These are phyloP conservation scores for Scopus umbretta DNA, from an alignment of 2,113 vertebrate genomes.

Conservation along the genomic window DNA sequence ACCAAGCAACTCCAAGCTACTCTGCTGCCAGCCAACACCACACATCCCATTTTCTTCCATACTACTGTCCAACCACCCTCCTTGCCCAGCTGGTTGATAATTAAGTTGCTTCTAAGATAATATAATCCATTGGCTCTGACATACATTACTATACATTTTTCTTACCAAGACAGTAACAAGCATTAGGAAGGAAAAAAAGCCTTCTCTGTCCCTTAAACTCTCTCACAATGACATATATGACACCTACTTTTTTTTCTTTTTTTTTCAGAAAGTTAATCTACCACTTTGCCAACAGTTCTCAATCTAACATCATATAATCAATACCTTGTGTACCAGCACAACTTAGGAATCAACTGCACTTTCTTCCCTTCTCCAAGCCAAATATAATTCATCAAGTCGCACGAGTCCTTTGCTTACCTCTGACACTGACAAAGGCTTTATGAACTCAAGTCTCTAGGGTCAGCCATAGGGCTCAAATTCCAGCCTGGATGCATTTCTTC, in stretches of 20 bases:
- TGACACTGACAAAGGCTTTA: slow-evolving; percentile 1
- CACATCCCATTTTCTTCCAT: not conserved
- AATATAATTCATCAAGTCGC: not conserved
- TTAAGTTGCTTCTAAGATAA: slow-evolving; percentile 39
- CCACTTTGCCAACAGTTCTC: not conserved
- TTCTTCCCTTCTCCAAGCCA: not conserved
- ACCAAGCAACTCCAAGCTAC: not conserved
- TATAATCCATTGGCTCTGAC: not conserved
- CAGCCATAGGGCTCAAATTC: not conserved
- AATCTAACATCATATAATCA: not conserved
- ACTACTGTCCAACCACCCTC: not conserved
- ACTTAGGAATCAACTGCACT: not conserved
- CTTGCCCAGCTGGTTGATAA: slow-evolving; percentile 11
- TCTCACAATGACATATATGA: rapidly evolving
- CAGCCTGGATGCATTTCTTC: slow-evolving; percentile 4
- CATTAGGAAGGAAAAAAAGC: not conserved
- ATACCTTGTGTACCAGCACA: not conserved
- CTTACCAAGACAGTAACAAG: not conserved
- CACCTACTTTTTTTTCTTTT: not conserved
- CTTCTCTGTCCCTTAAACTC: not conserved
- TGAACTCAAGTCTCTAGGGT: not conserved
- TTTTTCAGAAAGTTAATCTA: not conserved
- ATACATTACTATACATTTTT: not conserved
- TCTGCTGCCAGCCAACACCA: not conserved
- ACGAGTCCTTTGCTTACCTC: not conserved